Percentiles rank a stretch among this genome's conserved stretches.
phyloP scores from a whole-genome alignment of 2,797 vertebrate species.

The Carapus acus region DNA sequence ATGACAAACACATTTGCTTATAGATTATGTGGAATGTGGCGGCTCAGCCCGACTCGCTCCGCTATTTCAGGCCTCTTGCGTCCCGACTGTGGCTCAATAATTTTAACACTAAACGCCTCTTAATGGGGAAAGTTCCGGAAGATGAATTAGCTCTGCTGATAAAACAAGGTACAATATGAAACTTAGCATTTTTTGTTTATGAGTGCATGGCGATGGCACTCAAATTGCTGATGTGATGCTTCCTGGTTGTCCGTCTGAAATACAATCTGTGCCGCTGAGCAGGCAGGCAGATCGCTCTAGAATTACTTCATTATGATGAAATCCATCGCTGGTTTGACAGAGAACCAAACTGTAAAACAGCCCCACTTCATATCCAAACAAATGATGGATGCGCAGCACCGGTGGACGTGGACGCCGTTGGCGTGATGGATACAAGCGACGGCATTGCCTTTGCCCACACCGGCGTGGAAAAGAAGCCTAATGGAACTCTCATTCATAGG shows the following conservation, averaged over 20 bases:
- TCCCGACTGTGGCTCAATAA: slow-evolving; percentile 2
- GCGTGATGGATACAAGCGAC: slow-evolving; percentile 10
- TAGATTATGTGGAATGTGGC: slow-evolving; percentile 10
- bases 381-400: neutral
- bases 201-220: slow-evolving; percentile 8
- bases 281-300: neutral
- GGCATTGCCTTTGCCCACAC: slow-evolving; percentile 1
- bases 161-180: no score
- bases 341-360: neutral
- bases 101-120: slow-evolving; percentile 10
- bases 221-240: neutral
- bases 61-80: no score
- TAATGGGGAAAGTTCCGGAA: slow-evolving; percentile 8
- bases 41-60: no score
- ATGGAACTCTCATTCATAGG: slow-evolving; percentile 16
- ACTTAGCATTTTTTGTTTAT: neutral
- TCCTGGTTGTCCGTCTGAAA: neutral
- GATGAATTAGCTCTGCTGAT: slow-evolving; percentile 7
- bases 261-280: no score
- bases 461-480: slow-evolving; percentile 27
- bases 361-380: neutral
- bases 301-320: neutral
- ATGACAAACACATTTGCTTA: no score
- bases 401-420: neutral
- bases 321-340: neutral